Conservation (phyloP, 2,113 vertebrate species). For the Tautogolabrus adspersus region DNA sequence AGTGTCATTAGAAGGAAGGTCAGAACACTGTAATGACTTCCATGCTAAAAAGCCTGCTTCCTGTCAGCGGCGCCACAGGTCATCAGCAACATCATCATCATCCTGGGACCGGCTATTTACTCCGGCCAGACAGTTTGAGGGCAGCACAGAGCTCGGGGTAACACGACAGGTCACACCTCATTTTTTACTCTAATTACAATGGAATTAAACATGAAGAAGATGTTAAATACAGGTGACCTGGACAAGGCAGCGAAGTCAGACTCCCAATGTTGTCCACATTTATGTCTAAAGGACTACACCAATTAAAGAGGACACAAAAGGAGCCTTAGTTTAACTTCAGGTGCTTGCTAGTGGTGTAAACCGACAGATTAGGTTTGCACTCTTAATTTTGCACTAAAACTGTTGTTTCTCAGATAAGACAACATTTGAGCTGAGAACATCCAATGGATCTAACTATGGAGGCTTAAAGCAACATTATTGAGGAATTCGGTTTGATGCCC, state of each 20-base stretch:
- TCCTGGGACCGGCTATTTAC: conserved; percentile 42
- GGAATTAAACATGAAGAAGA: conserved; percentile 28
- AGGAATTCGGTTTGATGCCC: too few species aligned
- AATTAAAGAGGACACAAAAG: not conserved
- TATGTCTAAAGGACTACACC: not conserved
- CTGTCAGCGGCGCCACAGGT: conserved; percentile 67
- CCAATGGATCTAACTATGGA: too few species aligned
- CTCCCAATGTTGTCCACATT: not conserved
- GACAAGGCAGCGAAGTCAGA: not conserved
- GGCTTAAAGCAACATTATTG: too few species aligned
- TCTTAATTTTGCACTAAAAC: too few species aligned
- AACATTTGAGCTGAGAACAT: too few species aligned
- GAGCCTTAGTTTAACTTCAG: not conserved
- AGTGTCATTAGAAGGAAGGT: conserved; percentile 61
- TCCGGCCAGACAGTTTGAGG: conserved; percentile 29
- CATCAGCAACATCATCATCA: conserved; percentile 45
- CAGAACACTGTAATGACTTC: conserved; percentile 74
- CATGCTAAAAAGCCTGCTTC: conserved; percentile 65
- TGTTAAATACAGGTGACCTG: conserved; percentile 28
- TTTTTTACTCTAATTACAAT: conserved; percentile 50
- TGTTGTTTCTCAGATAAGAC: too few species aligned
- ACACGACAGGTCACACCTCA: conserved; percentile 24
- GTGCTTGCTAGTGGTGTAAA: too few species aligned
- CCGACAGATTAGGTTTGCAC: too few species aligned
- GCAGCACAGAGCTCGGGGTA: conserved; percentile 19